phyloP scores from a whole-genome alignment of 2,797 vertebrate genomes.

The Sebastes diploproa region DNA sequence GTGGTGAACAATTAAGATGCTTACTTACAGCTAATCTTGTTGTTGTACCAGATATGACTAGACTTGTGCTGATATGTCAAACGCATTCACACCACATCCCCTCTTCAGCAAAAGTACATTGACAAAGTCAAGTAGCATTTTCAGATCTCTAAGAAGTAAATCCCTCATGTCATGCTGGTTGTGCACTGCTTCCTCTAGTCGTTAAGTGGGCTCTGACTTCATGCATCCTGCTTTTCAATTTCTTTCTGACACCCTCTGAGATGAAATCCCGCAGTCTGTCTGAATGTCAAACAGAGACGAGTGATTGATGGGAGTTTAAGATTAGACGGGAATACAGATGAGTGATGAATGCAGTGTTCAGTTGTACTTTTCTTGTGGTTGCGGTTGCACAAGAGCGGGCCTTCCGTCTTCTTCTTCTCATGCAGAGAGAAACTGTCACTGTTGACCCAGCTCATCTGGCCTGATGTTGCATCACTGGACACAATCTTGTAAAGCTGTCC shows the following conservation, averaged over 20 bases:
- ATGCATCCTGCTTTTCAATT: slow-evolving; percentile 35
- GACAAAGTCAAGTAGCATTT: background rate
- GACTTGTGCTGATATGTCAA: background rate
- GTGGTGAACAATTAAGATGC: background rate
- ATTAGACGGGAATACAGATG: background rate
- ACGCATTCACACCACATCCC: background rate
- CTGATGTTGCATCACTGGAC: background rate
- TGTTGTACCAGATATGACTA: background rate
- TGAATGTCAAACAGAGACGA: slow-evolving; percentile 33
- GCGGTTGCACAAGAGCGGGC: background rate
- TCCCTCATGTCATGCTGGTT: background rate
- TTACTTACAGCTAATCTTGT: slow-evolving; percentile 31
- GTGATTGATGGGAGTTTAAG: background rate
- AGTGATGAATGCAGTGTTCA: background rate
- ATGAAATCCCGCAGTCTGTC: slow-evolving; percentile 5
- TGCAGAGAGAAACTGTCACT: background rate
- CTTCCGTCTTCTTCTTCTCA: background rate
- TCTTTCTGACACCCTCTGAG: background rate
- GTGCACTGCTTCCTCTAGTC: background rate
- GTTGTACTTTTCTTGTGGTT: background rate
- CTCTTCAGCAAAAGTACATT: background rate
- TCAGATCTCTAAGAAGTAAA: background rate
- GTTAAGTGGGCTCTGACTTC: background rate
- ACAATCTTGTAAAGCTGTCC: background rate
- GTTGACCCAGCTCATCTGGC: background rate